phyloP scores from a whole-genome alignment of 1,140 invertebrate genomes.

The Pectinophora gossypiella region DNA sequence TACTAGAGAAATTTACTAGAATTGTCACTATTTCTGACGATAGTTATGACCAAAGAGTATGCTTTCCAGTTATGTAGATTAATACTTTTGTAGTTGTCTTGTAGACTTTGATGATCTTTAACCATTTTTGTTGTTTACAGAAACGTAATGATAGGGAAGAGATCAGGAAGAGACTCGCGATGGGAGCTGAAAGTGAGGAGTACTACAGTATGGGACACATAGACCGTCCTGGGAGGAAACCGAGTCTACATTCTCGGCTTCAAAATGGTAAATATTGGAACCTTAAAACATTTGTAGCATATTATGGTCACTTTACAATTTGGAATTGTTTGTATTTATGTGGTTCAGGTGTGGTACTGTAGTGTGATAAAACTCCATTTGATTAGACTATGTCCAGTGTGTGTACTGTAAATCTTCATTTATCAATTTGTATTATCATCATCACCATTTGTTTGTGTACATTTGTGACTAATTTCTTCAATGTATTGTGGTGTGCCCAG shows the following conservation, averaged over 20 bases:
- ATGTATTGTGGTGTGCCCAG: conserved; percentile 73
- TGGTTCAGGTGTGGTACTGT: no score
- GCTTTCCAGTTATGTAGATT: background rate
- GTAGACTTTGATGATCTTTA: background rate
- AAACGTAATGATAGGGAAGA: conserved; percentile 93
- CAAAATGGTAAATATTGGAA: conserved; percentile 91
- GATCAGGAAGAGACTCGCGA: conserved; percentile 90
- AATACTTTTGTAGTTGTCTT: background rate
- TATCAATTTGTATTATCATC: conserved; percentile 11
- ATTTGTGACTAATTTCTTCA: conserved; percentile 23
- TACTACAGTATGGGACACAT: conserved; percentile 77
- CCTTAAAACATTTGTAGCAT: no score
- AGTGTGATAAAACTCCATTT: no score
- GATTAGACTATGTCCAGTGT: no score
- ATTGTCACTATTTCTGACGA: conserved; percentile 77
- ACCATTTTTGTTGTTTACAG: conserved; percentile 70
- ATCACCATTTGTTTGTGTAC: conserved; percentile 3
- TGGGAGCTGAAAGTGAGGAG: conserved; percentile 89
- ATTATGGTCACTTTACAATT: no score
- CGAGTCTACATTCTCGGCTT: conserved; percentile 89
- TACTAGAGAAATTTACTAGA: conserved; percentile 81
- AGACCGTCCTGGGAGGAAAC: conserved; percentile 84
- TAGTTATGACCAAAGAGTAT: conserved; percentile 8
- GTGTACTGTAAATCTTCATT: no score
- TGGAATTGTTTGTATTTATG: no score